Evolutionary conservation across 2,888 invertebrate genomes (phyloP).

Genomic region (Idaea aversata): DNA sequence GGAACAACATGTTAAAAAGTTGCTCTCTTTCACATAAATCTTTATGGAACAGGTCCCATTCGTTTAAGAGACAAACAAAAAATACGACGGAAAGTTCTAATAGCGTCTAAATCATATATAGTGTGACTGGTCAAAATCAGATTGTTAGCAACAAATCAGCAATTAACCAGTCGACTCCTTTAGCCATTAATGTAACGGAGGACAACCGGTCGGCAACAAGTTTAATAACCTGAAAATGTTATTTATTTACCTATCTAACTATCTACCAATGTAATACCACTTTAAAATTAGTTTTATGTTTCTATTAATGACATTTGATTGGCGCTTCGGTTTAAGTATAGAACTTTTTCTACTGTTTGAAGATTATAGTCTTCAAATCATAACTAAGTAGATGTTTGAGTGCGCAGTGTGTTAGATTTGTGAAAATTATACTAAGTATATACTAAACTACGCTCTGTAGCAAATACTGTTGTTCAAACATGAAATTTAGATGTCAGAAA

Average conservation of each 20-base stretch:
- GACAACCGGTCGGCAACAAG: slow-evolving; percentile 23
- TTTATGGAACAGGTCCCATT: background rate
- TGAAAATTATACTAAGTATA: too few relatives aligned
- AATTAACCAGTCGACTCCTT: slow-evolving; percentile 19
- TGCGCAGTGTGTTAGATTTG: too few relatives aligned
- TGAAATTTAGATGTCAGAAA: too few relatives aligned
- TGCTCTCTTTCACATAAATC: background rate
- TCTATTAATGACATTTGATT: background rate
- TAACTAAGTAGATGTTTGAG: background rate
- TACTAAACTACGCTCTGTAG: too few relatives aligned
- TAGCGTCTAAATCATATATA: background rate
- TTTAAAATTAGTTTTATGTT: background rate
- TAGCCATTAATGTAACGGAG: slow-evolving; percentile 25
- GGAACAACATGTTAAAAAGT: background rate
- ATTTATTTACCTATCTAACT: background rate
- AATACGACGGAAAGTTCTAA: background rate
- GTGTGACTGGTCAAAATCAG: background rate
- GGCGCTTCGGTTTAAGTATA: background rate
- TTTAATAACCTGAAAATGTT: slow-evolving; percentile 16
- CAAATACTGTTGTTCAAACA: too few relatives aligned
- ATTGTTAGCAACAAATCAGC: slow-evolving; percentile 3
- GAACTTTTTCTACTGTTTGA: background rate
- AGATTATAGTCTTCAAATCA: background rate
- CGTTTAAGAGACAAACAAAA: background rate
- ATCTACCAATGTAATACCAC: background rate